Conservation (phyloP, 2,888 invertebrate species). For the Sarcophaga caerulescens region DNA sequence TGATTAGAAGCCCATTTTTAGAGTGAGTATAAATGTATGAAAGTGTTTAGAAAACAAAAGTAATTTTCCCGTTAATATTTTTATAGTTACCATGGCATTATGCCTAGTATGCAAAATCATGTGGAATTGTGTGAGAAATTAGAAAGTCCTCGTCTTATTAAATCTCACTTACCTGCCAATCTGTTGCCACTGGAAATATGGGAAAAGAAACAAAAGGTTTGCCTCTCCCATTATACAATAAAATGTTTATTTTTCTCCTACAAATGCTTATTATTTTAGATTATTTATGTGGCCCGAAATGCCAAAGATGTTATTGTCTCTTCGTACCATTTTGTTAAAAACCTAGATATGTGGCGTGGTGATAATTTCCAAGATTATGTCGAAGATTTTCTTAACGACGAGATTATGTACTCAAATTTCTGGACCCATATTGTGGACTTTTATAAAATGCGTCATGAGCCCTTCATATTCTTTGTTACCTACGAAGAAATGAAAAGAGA, state of each 20-base stretch:
- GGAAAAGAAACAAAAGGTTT: slow-evolving; percentile 67
- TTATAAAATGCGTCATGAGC: slow-evolving; percentile 69
- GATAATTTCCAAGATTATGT: slow-evolving; percentile 82
- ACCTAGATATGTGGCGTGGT: slow-evolving; percentile 83
- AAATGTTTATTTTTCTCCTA: too few relatives aligned
- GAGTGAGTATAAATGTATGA: slow-evolving; percentile 62
- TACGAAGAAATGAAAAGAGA: slow-evolving; percentile 71
- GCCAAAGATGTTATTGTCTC: slow-evolving; percentile 91
- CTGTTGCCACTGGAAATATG: slow-evolving; percentile 70
- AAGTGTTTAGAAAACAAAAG: neutral
- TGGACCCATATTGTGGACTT: slow-evolving; percentile 71
- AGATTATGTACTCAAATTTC: slow-evolving; percentile 63
- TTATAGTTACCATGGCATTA: slow-evolving; percentile 30
- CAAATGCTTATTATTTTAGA: too few relatives aligned
- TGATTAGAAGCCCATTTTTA: slow-evolving; percentile 62
- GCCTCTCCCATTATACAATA: too few relatives aligned
- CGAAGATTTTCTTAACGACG: slow-evolving; percentile 61
- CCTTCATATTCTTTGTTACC: slow-evolving; percentile 69
- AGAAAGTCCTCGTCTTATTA: slow-evolving; percentile 70
- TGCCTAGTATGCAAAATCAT: neutral
- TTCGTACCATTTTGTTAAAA: slow-evolving; percentile 86
- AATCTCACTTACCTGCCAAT: slow-evolving; percentile 71
- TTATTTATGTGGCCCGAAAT: slow-evolving; percentile 89
- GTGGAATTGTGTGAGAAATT: slow-evolving; percentile 46
- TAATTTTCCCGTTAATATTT: neutral